Base-by-base conservation (phyloP, 2,113 vertebrate species). In the pig (Sus scrofa) region DNA sequence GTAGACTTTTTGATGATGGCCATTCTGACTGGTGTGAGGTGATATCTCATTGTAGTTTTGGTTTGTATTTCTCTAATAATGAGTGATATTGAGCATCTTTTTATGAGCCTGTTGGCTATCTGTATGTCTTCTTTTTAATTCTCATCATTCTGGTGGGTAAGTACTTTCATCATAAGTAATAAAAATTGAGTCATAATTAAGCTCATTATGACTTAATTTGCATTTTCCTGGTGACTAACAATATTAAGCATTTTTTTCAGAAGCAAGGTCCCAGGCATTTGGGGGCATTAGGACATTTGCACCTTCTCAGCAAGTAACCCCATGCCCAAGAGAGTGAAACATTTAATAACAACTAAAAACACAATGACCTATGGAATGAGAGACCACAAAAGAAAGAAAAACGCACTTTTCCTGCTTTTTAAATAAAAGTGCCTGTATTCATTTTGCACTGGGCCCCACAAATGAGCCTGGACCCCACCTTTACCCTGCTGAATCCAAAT, bases 191-290 rank as follows among this genome's bases (percentile, higher is more conserved):
- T n/a, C n/a, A n/a, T n/a, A n/a, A n/a, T n/a, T n/a, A n/a, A n/a
- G n/a, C 26, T 86, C 50, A 74, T 7, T 70, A 44, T 82, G 60
- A 39, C 91, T 97, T 94, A 79, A 81, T 77, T 71, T 85, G 39
- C 24, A 74, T 79, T 89, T 92, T 85, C 56, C 65, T 77, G 37
- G 32, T 63, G 39, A 85, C 32, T 37, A 60, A 71, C 22, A 4
- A 67, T n/a, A 73, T 24, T 70, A 34, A 82, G 60, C 54, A 63
- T 4, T 58, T 92, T 58, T 92, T 92, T 90, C 34, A 90, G 50
- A 32, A 15, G 8, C 30, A 37, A 11, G n/a, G 13, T 39, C 37
- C 22, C 44, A 44, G 15, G 52, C 10, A 24, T 26, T 58, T 74
- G 77, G 34, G 34, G 34, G 22, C 30, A 58, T 22, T 63, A 8